Percentiles rank a stretch among this genome's conserved stretches.
Evolutionary conservation across 2,113 vertebrate species (phyloP).

Genomic region (Pygoscelis adeliae): DNA sequence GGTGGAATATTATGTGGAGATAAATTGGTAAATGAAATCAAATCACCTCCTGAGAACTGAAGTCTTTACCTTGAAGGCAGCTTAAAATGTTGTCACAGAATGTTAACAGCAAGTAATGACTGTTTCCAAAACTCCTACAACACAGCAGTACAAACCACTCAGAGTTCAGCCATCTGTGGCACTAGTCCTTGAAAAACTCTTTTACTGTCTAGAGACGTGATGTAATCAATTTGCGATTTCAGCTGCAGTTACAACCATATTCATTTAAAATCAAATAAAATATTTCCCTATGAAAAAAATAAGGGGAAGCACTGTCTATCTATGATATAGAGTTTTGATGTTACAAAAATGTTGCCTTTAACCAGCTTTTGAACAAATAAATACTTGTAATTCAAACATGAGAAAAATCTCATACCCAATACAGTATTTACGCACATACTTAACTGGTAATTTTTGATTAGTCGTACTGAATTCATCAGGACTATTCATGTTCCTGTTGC

Average conservation of each 20-base stretch:
- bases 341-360: background rate
- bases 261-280: conserved; percentile 32
- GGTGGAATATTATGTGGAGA: background rate
- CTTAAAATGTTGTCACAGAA: background rate
- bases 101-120: conserved; percentile 28
- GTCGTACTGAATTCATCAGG: background rate
- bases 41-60: background rate
- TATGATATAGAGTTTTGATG: background rate
- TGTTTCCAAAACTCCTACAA: conserved; percentile 26
- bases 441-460: background rate
- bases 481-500: background rate
- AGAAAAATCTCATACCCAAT: background rate
- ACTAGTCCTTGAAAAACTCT: conserved; percentile 31
- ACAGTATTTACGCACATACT: background rate
- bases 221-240: conserved; percentile 39
- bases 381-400: background rate
- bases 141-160: background rate
- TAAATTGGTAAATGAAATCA: background rate
- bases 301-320: background rate
- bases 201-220: background rate
- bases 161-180: conserved; percentile 1
- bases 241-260: conserved; percentile 7
- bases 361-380: background rate
- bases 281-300: background rate
- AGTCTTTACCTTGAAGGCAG: background rate